A percentile compares a stretch with the other conserved stretches of the same genome.
These are phyloP conservation scores for Tipula lateralis DNA, from an alignment of 2,888 invertebrate genomes.

Conservation along the genomic window DNA sequence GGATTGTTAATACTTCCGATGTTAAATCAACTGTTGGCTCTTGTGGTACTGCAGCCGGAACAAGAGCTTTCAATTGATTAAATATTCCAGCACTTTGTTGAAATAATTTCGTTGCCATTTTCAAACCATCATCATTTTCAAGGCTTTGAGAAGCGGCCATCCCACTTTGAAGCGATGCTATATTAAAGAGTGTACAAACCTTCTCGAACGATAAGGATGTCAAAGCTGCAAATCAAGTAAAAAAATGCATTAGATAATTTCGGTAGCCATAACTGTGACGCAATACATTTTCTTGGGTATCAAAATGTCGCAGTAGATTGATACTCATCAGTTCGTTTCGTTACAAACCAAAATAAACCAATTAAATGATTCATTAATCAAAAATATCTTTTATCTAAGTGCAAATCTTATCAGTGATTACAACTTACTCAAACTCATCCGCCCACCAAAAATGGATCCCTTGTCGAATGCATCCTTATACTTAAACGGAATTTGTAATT, in stretches of 20 bases:
- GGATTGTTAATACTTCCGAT: conserved; percentile 83
- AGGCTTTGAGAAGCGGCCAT: conserved; percentile 79
- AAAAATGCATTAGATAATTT: neutral
- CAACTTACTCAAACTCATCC: conserved; percentile 85
- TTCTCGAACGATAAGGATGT: conserved; percentile 88
- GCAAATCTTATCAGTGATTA: neutral
- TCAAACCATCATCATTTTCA: conserved; percentile 90
- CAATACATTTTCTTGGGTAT: neutral
- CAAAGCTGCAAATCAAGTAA: conserved; percentile 59
- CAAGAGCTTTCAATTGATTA: conserved; percentile 72
- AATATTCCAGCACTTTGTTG: conserved; percentile 93
- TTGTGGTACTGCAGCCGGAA: conserved; percentile 79
- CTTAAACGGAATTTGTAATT: conserved; percentile 94
- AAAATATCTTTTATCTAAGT: neutral
- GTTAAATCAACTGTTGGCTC: conserved; percentile 94
- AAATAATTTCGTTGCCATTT: conserved; percentile 84
- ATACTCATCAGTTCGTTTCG: neutral
- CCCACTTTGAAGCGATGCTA: conserved; percentile 87
- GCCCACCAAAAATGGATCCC: conserved; percentile 86
- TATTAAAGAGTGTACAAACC: conserved; percentile 92
- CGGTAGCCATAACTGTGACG: neutral
- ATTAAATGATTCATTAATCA: conserved; percentile 20
- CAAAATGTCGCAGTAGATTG: conserved; percentile 29
- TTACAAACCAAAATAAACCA: neutral
- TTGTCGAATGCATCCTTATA: conserved; percentile 99